These are phyloP conservation scores for Samia ricini DNA, from an alignment of 1,140 invertebrate species.

Conservation along the genomic window DNA sequence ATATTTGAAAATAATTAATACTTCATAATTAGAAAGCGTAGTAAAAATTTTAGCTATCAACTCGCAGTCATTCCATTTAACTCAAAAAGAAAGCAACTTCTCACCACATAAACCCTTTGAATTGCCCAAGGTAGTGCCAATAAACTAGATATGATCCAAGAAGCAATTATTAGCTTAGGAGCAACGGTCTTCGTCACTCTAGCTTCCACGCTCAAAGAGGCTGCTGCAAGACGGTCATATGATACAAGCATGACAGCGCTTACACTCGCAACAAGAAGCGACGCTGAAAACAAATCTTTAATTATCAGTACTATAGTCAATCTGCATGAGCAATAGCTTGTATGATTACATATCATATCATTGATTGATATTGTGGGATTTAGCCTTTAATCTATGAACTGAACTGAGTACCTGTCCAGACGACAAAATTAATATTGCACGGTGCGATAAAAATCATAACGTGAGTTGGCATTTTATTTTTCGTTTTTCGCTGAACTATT, in stretches of 20 bases:
- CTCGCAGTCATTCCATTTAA: too few relatives aligned
- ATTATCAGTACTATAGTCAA: background rate
- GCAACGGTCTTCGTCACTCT: slow-evolving; percentile 80
- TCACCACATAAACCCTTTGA: slow-evolving; percentile 80
- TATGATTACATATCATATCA: background rate
- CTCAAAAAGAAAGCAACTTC: background rate
- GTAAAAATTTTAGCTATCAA: too few relatives aligned
- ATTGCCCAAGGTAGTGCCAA: slow-evolving; percentile 82
- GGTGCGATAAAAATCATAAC: background rate
- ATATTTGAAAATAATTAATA: too few relatives aligned
- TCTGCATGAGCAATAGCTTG: background rate
- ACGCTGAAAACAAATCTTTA: slow-evolving; percentile 66
- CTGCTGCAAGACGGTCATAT: slow-evolving; percentile 89
- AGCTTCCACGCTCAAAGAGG: slow-evolving; percentile 84
- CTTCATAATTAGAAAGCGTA: too few relatives aligned
- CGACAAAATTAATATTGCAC: background rate
- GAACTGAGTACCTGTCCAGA: background rate
- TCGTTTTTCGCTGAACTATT: too few relatives aligned
- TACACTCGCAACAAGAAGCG: slow-evolving; percentile 84
- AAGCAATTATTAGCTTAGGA: slow-evolving; percentile 80
- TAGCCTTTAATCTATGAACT: background rate
- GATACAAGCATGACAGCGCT: slow-evolving; percentile 88
- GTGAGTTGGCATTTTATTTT: background rate
- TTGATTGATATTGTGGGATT: slow-evolving; percentile 1
- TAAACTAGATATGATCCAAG: slow-evolving; percentile 82